A percentile compares a stretch with the other conserved stretches of the same genome.
Conservation (phyloP, 2,113 vertebrate genomes). For the Cricetomys ansorgei region DNA sequence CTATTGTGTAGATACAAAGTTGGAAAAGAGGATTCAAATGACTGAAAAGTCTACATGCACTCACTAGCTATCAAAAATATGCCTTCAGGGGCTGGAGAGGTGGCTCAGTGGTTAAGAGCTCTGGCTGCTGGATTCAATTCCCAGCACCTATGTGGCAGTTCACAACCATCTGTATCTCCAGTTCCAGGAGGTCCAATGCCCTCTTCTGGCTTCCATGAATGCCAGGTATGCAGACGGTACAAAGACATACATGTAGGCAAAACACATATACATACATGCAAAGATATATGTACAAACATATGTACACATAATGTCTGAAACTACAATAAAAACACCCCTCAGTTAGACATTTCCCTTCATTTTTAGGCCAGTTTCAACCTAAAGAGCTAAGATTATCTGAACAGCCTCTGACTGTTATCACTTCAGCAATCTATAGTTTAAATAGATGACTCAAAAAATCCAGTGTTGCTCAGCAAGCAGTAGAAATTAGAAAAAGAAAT, state of each 20-base stretch:
- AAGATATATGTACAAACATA: neutral
- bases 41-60: too few species aligned
- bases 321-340: neutral
- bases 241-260: neutral
- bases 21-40: neutral
- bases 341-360: neutral
- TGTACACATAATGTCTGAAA: neutral
- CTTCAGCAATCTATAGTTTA: conserved; percentile 6
- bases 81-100: too few species aligned
- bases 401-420: neutral
- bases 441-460: neutral
- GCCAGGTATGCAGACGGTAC: neutral
- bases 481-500: conserved; percentile 14
- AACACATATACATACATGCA: neutral
- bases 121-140: too few species aligned
- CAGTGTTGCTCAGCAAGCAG: neutral
- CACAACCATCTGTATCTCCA: too few species aligned
- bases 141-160: too few species aligned
- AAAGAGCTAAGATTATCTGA: conserved; percentile 34
- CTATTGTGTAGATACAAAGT: neutral
- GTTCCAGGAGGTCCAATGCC: neutral
- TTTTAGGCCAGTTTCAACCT: neutral
- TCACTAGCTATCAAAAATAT: neutral
- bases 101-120: too few species aligned
- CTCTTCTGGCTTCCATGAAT: neutral